Evolutionary conservation across 2,888 invertebrate genomes (phyloP).

Genomic region (Protodeltote pygarga): DNA sequence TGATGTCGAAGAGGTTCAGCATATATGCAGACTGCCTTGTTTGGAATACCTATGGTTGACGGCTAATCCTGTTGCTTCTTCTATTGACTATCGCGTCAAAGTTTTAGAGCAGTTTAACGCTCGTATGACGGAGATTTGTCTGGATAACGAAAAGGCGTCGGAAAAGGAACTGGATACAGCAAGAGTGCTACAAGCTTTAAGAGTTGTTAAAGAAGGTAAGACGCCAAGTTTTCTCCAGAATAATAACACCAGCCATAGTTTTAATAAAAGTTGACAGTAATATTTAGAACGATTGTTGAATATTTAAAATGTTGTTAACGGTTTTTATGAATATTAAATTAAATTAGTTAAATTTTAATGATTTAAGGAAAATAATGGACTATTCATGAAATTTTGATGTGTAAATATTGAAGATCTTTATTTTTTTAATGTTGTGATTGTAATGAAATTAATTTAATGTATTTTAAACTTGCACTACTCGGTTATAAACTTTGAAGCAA

Average conservation of each 20-base stretch:
- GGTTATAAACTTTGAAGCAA: slow-evolving; percentile 21
- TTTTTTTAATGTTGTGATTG: slow-evolving; percentile 18
- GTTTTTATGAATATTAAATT: slow-evolving; percentile 5
- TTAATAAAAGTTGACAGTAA: slow-evolving; percentile 78
- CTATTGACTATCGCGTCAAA: slow-evolving; percentile 96
- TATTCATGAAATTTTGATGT: slow-evolving; percentile 4
- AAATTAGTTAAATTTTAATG: not conserved
- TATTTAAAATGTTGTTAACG: slow-evolving; percentile 6
- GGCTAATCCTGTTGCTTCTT: slow-evolving; percentile 95
- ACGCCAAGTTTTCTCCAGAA: slow-evolving; percentile 86
- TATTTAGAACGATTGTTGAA: slow-evolving; percentile 10
- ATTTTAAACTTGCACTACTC: slow-evolving; percentile 17
- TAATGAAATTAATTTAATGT: slow-evolving; percentile 10
- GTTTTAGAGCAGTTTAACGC: slow-evolving; percentile 95
- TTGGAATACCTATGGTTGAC: slow-evolving; percentile 95
- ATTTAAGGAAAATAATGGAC: slow-evolving; percentile 1
- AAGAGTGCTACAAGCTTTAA: slow-evolving; percentile 94
- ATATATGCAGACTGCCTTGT: slow-evolving; percentile 93
- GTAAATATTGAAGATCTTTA: slow-evolving; percentile 24
- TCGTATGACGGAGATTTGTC: slow-evolving; percentile 92
- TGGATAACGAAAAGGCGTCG: slow-evolving; percentile 95
- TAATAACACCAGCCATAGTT: slow-evolving; percentile 80
- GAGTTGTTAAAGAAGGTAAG: slow-evolving; percentile 91
- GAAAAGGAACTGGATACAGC: slow-evolving; percentile 97
- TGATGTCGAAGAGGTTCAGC: slow-evolving; percentile 92